These are phyloP conservation scores for Semibalanus balanoides DNA, from an alignment of 1,140 invertebrate species.

Conservation along the genomic window DNA sequence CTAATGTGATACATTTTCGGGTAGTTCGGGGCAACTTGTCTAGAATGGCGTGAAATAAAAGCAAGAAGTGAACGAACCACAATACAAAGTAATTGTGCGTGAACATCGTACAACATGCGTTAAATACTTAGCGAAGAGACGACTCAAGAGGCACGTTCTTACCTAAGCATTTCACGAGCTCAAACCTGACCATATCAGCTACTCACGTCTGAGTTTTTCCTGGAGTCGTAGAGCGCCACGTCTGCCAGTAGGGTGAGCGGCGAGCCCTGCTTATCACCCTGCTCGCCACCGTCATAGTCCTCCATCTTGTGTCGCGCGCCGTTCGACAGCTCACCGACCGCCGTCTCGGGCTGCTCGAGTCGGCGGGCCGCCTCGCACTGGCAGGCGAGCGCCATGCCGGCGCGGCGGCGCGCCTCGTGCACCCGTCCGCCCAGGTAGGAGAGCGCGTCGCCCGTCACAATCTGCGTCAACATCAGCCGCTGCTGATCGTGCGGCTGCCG, in stretches of 20 bases:
- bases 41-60: no score
- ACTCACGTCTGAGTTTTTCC: conserved; percentile 9
- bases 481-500: conserved; percentile 60
- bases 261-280: conserved; percentile 25
- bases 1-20: no score
- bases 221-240: conserved; percentile 36
- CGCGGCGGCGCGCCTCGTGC: conserved; percentile 54
- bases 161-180: no score
- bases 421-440: conserved; percentile 51
- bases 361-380: conserved; percentile 35
- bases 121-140: no score
- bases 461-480: conserved; percentile 81
- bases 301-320: conserved; percentile 33
- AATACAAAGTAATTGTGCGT: no score
- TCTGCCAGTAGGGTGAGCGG: conserved; percentile 49
- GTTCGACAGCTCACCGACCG: conserved; percentile 11
- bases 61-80: no score
- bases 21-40: no score
- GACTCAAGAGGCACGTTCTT: no score
- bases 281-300: conserved; percentile 19
- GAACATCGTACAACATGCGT: no score
- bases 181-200: no score
- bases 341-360: conserved; percentile 24
- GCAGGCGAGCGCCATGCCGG: conserved; percentile 10
- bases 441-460: conserved; percentile 74